Conservation (phyloP, 2,888 invertebrate genomes). For the Cheiracanthium punctorium region DNA sequence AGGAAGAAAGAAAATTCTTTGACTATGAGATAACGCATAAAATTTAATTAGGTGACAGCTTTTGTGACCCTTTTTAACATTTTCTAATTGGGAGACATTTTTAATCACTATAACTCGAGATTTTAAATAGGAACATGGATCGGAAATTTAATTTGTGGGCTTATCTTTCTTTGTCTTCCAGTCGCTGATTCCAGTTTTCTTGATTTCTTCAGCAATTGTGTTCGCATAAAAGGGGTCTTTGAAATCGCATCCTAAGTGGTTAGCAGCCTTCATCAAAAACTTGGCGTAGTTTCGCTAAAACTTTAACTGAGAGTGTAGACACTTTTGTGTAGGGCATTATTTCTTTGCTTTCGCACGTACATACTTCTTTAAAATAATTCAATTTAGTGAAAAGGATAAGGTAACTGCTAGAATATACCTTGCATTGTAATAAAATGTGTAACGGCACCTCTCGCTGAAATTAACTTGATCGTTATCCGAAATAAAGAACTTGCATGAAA, state of each 20-base stretch:
- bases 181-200: constrained; percentile 4
- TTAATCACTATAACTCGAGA: constrained; percentile 1
- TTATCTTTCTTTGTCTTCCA: not conserved
- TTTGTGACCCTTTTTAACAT: constrained; percentile 14
- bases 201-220: not conserved
- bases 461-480: too few species aligned
- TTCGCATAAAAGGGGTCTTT: not conserved
- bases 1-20: not conserved
- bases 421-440: too few species aligned
- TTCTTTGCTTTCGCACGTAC: too few species aligned
- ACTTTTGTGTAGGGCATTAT: too few species aligned
- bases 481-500: too few species aligned
- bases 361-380: too few species aligned
- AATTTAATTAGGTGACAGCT: constrained; percentile 7
- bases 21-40: not conserved
- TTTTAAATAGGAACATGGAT: not conserved
- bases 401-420: too few species aligned
- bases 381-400: too few species aligned
- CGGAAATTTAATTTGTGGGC: constrained; percentile 6
- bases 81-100: constrained; percentile 1
- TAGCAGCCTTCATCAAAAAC: not conserved
- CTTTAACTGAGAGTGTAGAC: too few species aligned
- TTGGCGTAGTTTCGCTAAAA: too few species aligned
- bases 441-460: too few species aligned
- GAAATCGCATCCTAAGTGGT: not conserved